Evolutionary conservation across 2,888 invertebrate species (phyloP).

Genomic region (Mythimna lalbum): DNA sequence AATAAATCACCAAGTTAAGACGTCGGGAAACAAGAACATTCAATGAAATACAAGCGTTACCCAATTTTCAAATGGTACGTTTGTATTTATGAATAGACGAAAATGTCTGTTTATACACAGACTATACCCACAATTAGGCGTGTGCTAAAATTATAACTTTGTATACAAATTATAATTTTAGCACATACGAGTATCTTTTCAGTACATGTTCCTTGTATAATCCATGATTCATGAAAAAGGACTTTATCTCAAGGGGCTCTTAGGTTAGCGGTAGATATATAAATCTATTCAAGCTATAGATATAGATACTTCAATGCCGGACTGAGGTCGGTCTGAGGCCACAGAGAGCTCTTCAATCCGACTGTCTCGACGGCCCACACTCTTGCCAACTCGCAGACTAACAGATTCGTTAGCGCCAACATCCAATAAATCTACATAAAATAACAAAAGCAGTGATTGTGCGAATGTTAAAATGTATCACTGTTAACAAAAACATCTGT

Average conservation of each 20-base stretch:
- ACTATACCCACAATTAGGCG: background rate
- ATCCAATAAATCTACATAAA: slow-evolving; percentile 26
- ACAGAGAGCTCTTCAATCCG: slow-evolving; percentile 1
- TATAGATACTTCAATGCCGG: background rate
- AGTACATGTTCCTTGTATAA: background rate
- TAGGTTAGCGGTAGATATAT: background rate
- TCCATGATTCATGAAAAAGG: background rate
- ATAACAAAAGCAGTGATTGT: slow-evolving; percentile 18
- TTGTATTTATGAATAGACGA: slow-evolving; percentile 9
- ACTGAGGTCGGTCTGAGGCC: background rate
- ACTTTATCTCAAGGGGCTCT: slow-evolving; percentile 1
- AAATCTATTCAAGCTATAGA: background rate
- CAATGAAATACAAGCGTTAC: slow-evolving; percentile 1
- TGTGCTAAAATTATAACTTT: background rate
- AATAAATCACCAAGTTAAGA: slow-evolving; percentile 25
- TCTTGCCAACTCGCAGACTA: slow-evolving; percentile 15
- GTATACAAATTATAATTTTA: background rate
- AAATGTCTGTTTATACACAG: background rate
- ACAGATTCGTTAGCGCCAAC: slow-evolving; percentile 6
- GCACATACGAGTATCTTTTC: too few relatives aligned
- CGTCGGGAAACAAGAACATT: slow-evolving; percentile 26
- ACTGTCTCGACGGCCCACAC: background rate
- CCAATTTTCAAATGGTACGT: background rate
- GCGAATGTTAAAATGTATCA: too few relatives aligned
- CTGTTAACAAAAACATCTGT: slow-evolving; percentile 22